These are phyloP conservation scores for Congeria kusceri DNA, from an alignment of 2,888 invertebrate species.

Conservation along the genomic window DNA sequence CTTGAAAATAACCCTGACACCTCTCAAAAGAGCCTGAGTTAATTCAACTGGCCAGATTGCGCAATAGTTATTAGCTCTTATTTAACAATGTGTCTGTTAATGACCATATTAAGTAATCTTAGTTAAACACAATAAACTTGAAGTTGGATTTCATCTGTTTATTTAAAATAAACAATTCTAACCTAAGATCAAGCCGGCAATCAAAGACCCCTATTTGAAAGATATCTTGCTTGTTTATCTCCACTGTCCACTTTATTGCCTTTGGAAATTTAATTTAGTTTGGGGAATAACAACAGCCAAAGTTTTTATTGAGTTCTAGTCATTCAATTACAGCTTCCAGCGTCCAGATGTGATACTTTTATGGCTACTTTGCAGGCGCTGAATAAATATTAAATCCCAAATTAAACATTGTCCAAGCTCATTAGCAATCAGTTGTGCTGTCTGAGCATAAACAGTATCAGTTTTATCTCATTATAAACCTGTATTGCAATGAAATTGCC, in stretches of 20 bases:
- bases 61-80: not conserved
- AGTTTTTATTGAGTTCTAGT: not conserved
- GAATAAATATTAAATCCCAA: not conserved
- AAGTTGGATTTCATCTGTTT: not conserved
- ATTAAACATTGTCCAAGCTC: not conserved
- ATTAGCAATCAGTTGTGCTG: too few species aligned
- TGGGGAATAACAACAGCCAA: not conserved
- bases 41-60: not conserved
- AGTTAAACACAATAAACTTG: too few species aligned
- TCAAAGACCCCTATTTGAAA: too few species aligned
- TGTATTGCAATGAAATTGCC: too few species aligned
- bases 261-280: not conserved
- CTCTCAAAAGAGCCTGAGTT: not conserved
- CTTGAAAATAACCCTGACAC: not conserved
- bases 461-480: too few species aligned
- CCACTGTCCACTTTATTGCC: not conserved
- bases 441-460: too few species aligned
- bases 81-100: too few species aligned
- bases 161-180: conserved; percentile 5
- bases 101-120: too few species aligned
- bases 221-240: too few species aligned
- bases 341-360: not conserved
- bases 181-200: not conserved
- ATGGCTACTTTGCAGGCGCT: not conserved
- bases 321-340: not conserved